Evolutionary conservation across 1,140 invertebrate genomes (phyloP), one percentile per base, ranked within the genome.

Genomic region (Galleria mellonella): DNA sequence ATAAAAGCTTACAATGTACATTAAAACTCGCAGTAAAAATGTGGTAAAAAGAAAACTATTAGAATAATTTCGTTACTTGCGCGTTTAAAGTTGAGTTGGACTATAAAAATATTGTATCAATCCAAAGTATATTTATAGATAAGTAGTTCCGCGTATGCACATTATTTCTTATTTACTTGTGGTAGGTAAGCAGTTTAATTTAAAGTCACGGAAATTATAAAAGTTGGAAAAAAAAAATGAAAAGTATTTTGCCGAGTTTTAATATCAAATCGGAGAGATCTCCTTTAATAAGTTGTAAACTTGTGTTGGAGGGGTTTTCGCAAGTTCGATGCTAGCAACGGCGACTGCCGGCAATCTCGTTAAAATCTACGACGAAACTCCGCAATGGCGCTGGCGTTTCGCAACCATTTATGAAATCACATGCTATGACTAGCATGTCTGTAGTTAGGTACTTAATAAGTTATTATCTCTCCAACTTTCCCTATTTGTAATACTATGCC

Each of bases 361-460:
- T 84, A 84, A 78, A 77, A 81, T 75, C 61, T 65, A 71, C 70
- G 62, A 67, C 56, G 62, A 62, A 72, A 73, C 69, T 76, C 67
- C 49, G 67, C 50, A 67, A 62, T 62, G 59, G 47, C 57, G 43
- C 55, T 62, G 57, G 47, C 57, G 43, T 57, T 66, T 61, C 60
- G 57, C 51, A 52, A 56, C 55, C 65, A 68, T 72, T 64, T 65
- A 63, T 65, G 55, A 68, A 68, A 73, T 62, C 64, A 68, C 58
- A 56, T 60, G 52, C 55, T 53, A 43, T 23, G 17, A 23, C 53
- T 43, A 41, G 46, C 66, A 59, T 49, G 48, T 45, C 43, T 43
- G 37, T 54, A 61, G 45, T 57, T 64, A 61, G 51, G 49, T 57
- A 45, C 37, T 44, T 53, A 59, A 33, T 43, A 29, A 43, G 42